phyloP scores from a whole-genome alignment of 53 echinoderm and acorn worm genomes.

The Arbacia lixula region DNA sequence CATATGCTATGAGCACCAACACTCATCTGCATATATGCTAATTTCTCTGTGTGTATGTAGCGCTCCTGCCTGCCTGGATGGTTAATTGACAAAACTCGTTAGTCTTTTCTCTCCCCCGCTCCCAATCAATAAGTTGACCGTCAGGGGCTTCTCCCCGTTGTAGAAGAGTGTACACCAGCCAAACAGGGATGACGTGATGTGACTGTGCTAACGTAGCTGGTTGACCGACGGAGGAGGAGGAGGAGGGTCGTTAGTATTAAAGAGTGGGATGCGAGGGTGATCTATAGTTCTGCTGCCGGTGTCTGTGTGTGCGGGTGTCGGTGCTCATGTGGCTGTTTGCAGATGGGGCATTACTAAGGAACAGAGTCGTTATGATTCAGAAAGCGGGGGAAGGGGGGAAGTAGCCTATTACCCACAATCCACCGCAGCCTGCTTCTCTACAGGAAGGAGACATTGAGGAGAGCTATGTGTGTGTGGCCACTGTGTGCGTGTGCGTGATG shows the following conservation, averaged over 20 bases:
- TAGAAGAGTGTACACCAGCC: background rate
- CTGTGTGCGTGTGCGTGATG: slow-evolving; percentile 40
- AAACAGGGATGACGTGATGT: too few relatives aligned
- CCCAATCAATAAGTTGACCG: slow-evolving; percentile 34
- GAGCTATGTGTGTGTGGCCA: slow-evolving; percentile 43
- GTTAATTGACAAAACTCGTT: slow-evolving; percentile 54
- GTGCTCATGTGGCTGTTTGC: slow-evolving; percentile 10
- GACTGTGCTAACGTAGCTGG: too few relatives aligned
- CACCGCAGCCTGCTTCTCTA: slow-evolving; percentile 15
- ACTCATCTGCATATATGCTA: slow-evolving; percentile 53
- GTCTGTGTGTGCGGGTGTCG: too few relatives aligned
- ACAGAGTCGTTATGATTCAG: slow-evolving; percentile 70
- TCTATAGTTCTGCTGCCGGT: too few relatives aligned
- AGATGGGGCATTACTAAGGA: slow-evolving; percentile 19
- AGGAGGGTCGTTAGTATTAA: too few relatives aligned
- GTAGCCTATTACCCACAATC: slow-evolving; percentile 77
- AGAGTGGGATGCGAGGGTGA: too few relatives aligned
- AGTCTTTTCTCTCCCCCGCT: slow-evolving; percentile 11
- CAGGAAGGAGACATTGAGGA: slow-evolving; percentile 45
- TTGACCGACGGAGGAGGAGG: too few relatives aligned
- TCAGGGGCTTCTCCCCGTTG: background rate
- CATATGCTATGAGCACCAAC: too few relatives aligned
- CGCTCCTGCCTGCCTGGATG: slow-evolving; percentile 5
- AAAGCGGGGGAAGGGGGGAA: slow-evolving; percentile 63
- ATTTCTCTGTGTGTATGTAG: slow-evolving; percentile 10